Evolutionary conservation across 2,888 invertebrate genomes (phyloP), one percentile per base, ranked within the genome.

Genomic region (Amblyjoppa proteus): DNA sequence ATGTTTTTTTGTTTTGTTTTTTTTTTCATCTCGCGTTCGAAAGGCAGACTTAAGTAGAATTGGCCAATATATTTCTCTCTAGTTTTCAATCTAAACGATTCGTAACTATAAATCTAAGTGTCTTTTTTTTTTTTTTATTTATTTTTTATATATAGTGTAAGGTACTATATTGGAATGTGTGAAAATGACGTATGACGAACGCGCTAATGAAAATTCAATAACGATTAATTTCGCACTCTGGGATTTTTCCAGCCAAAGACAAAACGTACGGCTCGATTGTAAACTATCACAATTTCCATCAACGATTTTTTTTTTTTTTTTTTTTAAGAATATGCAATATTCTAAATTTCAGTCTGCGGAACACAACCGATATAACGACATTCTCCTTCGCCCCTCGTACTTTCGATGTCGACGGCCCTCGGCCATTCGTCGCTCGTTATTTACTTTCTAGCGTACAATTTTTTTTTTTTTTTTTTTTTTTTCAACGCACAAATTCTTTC

Each of bases 41-140:
- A 56, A 76, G 84, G 70, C 76, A 76, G 84, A 75, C 64, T 68
- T 80, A 73, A 81, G 76, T 84, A 69, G 56, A 84, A 81, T 77
- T 66, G 69, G 84, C 81, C 81, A 74, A 74, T 61, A 81, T 84
- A 81, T 58, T 58, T 58, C 9, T 58, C 58, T 78, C 25, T 78
- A 66, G 51, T 49, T 81, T 81, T 76, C 71, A 68, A 58, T 68
- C 77, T 71, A 51, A 66, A 73, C 75, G 75, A 45, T 49, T 58
- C 61, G 68, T 34, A 80, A 80, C 56, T 81, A 66, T 34, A 64
- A 31, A 61, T 64, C 25, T 73, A 66, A 61, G 51, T 4, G 61
- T 28, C n/a, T 28, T 68, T 20, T 68, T 9, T 3, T 7, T 45
- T 25, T 56, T 28, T 25, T 34, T 56, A 16, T 64, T 64, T 34